A percentile compares a stretch with the other conserved stretches of the same genome.
Evolutionary conservation across 1,140 invertebrate genomes (phyloP).

Genomic region (Anthonomus grandis): DNA sequence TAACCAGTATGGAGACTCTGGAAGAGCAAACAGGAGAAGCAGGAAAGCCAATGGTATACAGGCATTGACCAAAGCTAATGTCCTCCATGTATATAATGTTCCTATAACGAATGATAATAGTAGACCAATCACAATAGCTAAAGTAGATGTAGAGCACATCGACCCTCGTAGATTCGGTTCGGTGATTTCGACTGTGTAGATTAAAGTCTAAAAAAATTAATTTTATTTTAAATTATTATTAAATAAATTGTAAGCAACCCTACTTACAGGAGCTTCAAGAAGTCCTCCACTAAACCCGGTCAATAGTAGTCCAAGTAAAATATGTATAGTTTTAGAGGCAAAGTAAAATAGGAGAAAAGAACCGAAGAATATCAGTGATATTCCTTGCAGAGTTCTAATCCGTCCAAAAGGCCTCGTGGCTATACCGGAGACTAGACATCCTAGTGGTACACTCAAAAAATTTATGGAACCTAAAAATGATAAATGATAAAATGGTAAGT

Average conservation of each 20-base stretch:
- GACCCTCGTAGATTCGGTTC: slow-evolving; percentile 71
- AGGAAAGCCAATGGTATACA: slow-evolving; percentile 64
- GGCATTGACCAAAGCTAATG: slow-evolving; percentile 64
- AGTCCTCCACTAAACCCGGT: slow-evolving; percentile 71
- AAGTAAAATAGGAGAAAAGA: slow-evolving; percentile 71
- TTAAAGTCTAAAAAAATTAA: slow-evolving; percentile 57
- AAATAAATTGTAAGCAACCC: not conserved
- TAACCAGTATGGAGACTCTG: slow-evolving; percentile 76
- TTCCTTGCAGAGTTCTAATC: slow-evolving; percentile 66
- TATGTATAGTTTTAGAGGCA: slow-evolving; percentile 55
- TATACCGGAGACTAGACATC: slow-evolving; percentile 67
- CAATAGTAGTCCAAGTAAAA: slow-evolving; percentile 64
- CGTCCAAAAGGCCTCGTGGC: slow-evolving; percentile 66
- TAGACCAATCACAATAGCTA: slow-evolving; percentile 68
- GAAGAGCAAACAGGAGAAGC: slow-evolving; percentile 62
- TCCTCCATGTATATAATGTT: slow-evolving; percentile 67
- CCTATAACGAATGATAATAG: slow-evolving; percentile 68
- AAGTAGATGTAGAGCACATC: slow-evolving; percentile 67
- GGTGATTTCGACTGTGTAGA: slow-evolving; percentile 77
- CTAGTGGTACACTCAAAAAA: slow-evolving; percentile 70
- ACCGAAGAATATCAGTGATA: slow-evolving; percentile 67
- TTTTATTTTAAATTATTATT: not conserved
- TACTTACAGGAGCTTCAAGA: slow-evolving; percentile 71
- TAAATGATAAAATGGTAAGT: not conserved
- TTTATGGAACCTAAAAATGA: slow-evolving; percentile 66